phyloP scores from a whole-genome alignment of 2,797 vertebrate genomes.

The Rhabdomys pumilio region DNA sequence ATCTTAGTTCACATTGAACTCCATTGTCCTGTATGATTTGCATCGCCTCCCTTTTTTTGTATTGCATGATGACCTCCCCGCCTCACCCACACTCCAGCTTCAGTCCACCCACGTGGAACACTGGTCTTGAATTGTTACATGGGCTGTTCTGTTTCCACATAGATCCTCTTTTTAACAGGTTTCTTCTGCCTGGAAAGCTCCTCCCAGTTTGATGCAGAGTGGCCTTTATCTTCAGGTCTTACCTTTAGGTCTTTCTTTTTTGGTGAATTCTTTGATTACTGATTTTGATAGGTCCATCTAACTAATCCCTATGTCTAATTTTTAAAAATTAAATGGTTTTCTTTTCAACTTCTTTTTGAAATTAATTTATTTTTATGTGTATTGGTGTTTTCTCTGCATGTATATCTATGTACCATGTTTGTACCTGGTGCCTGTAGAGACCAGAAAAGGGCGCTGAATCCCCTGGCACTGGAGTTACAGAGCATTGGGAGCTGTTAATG shows the following conservation, averaged over 20 bases:
- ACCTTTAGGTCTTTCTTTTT: neutral
- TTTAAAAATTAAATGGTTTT: neutral
- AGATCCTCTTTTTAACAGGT: neutral
- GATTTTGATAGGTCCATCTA: neutral
- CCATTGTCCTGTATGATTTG: neutral
- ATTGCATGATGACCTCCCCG: neutral
- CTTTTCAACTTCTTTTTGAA: neutral
- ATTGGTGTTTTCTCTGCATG: neutral
- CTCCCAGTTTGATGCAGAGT: neutral
- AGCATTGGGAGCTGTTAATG: neutral
- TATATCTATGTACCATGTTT: neutral
- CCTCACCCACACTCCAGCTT: neutral
- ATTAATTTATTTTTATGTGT: neutral
- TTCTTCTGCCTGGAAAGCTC: neutral
- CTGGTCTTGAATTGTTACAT: neutral
- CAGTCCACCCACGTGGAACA: no score
- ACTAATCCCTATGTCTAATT: neutral
- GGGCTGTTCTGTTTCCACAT: no score
- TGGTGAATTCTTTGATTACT: neutral
- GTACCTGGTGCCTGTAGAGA: neutral
- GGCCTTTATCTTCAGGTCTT: neutral
- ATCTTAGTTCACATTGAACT: constrained; percentile 19
- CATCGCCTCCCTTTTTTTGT: neutral
- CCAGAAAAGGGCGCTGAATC: neutral
- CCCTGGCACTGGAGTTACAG: neutral